Evolutionary conservation across 1,140 invertebrate species (phyloP).

Genomic region (Drusus annulatus): DNA sequence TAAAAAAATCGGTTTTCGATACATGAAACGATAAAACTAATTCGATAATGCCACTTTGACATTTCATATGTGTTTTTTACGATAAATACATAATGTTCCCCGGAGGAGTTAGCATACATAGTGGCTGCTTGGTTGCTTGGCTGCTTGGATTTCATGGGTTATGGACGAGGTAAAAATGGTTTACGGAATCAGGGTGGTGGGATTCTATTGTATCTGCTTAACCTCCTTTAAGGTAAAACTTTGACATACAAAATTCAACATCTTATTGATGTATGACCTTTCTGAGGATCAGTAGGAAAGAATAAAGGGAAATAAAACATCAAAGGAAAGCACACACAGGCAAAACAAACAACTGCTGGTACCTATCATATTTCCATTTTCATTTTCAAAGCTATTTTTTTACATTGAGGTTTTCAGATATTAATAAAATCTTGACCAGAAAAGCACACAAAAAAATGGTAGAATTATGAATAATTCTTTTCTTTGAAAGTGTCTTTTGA

Average conservation of each 20-base stretch:
- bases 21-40: too few relatives aligned
- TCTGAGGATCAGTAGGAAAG: slow-evolving; percentile 24
- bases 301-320: slow-evolving; percentile 22
- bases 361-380: not conserved
- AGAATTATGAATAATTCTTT: too few relatives aligned
- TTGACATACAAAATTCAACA: slow-evolving; percentile 34
- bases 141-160: slow-evolving; percentile 14
- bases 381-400: slow-evolving; percentile 2
- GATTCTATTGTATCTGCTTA: slow-evolving; percentile 33
- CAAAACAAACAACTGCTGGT: slow-evolving; percentile 2
- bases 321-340: slow-evolving; percentile 1
- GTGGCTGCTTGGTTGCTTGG: slow-evolving; percentile 28
- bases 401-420: not conserved
- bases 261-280: slow-evolving; percentile 32
- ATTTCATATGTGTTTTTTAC: not conserved
- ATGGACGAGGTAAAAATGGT: slow-evolving; percentile 29
- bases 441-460: not conserved
- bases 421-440: slow-evolving; percentile 9
- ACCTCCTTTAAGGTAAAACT: slow-evolving; percentile 22
- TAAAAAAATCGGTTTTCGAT: too few relatives aligned
- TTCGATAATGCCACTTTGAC: too few relatives aligned
- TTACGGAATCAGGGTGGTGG: slow-evolving; percentile 16
- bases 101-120: slow-evolving; percentile 20
- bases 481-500: too few relatives aligned
- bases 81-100: slow-evolving; percentile 7